Evolutionary conservation across 2,113 vertebrate genomes (phyloP), one percentile per base, ranked within the genome.

Genomic region (Motacilla tschutschensis): DNA sequence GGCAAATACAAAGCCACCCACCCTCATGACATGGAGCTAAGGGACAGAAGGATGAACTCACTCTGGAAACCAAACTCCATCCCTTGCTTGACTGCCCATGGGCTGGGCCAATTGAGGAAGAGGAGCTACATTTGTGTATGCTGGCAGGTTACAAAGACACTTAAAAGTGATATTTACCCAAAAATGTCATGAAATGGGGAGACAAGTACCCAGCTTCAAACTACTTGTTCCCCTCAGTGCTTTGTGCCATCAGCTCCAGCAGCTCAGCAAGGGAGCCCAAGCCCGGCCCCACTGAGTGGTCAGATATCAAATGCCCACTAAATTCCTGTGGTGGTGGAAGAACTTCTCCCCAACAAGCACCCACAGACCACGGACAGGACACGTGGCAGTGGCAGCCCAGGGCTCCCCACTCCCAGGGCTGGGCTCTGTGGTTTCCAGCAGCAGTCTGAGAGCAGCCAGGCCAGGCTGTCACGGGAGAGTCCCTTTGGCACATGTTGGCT

Each of bases 401-500:
- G 25, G n/a, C 22, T 85, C 72, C 28, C 69, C 17, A 0, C 13
- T 71, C 36, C 50, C 85, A 43, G 46, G 2, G 2, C 64, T 41
- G 46, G 35, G 86, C 63, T 58, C 87, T 74, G 69, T 67, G 64
- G 62, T 53, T 58, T 38, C 36, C 58, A 31, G 75, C 10, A 2
- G 60, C 6, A 10, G n/a, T 44, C 24, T 86, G 75, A 53, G 79
- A 89, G 69, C 89, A 93, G 89, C 69, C 82, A 83, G 85, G 44
- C 60, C 67, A 12, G 57, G 87, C 60, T 85, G 72, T 64, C 54
- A 51, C 51, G 33, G 29, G 21, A 62, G 65, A 84, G 82, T 90
- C 79, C 82, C 79, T 78, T 74, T 0, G 4, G 87, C 13, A 4
- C 17, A 9, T 3, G 38, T 16, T 83, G 90, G 90, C 90, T 85